Evolutionary conservation across 2,888 invertebrate species (phyloP).

Genomic region (Itoplectis maculator): DNA sequence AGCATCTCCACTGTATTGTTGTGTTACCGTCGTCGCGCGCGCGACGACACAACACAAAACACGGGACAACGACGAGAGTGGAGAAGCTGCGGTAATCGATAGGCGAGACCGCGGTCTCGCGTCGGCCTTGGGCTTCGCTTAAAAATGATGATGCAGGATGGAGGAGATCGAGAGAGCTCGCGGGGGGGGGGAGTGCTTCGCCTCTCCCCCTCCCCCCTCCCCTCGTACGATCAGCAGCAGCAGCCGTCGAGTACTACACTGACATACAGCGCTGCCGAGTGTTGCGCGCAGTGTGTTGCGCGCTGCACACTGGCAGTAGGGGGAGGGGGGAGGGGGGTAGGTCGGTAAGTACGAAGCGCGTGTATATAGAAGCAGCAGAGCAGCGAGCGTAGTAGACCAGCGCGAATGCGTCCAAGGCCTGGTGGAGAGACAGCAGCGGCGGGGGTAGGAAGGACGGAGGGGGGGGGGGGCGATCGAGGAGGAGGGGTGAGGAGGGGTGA

Average conservation of each 20-base stretch:
- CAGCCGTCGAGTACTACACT: too few relatives aligned
- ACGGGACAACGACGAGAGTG: too few relatives aligned
- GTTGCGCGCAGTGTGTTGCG: too few relatives aligned
- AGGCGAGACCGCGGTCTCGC: constrained; percentile 37
- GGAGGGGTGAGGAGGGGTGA: too few relatives aligned
- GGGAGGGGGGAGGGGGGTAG: constrained; percentile 12
- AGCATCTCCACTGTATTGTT: too few relatives aligned
- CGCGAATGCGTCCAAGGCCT: constrained; percentile 63
- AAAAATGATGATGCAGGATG: constrained; percentile 57
- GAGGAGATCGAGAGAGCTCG: constrained; percentile 13
- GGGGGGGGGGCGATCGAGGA: constrained; percentile 31
- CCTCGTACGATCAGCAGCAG: too few relatives aligned
- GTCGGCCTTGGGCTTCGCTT: constrained; percentile 55
- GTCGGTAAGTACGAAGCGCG: background rate
- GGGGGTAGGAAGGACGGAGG: background rate
- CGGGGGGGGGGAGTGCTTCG: background rate
- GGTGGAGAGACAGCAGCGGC: constrained; percentile 28
- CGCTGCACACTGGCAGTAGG: too few relatives aligned
- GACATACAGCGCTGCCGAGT: too few relatives aligned
- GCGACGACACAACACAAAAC: too few relatives aligned
- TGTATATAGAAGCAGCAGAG: background rate
- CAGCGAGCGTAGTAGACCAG: constrained; percentile 29
- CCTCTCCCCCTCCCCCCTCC: too few relatives aligned
- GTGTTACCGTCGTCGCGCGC: too few relatives aligned
- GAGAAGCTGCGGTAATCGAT: constrained; percentile 39